Conservation (phyloP, 2,888 invertebrate genomes). For the Eurois occulta region DNA sequence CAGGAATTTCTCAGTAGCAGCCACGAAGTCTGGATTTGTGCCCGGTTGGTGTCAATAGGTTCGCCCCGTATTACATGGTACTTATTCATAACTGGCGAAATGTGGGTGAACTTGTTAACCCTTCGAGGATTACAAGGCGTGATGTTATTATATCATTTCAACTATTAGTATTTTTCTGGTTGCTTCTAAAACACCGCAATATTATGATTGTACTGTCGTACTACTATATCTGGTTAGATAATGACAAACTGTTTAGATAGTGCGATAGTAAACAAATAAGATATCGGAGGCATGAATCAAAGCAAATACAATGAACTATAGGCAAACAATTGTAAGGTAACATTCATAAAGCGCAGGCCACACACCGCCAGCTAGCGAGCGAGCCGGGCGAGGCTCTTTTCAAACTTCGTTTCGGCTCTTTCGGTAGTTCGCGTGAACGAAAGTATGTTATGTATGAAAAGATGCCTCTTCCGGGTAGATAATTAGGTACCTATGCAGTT, state of each 20-base stretch:
- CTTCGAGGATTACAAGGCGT: no score
- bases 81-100: not conserved
- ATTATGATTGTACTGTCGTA: not conserved
- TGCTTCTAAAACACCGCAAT: conserved; percentile 12
- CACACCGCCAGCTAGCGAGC: no score
- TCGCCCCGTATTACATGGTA: not conserved
- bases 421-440: no score
- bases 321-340: not conserved
- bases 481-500: no score
- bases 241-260: conserved; percentile 28
- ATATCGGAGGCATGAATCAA: conserved; percentile 43
- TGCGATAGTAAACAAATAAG: conserved; percentile 46
- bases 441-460: no score
- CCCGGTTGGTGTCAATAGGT: not conserved
- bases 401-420: no score
- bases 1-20: not conserved
- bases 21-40: not conserved
- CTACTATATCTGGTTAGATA: conserved; percentile 40
- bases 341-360: conserved; percentile 7
- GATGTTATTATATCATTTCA: not conserved
- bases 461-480: no score
- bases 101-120: not conserved
- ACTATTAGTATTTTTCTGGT: not conserved
- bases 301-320: not conserved
- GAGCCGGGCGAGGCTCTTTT: no score